Conservation (phyloP, 2,113 vertebrate genomes). For the Sialia sialis region DNA sequence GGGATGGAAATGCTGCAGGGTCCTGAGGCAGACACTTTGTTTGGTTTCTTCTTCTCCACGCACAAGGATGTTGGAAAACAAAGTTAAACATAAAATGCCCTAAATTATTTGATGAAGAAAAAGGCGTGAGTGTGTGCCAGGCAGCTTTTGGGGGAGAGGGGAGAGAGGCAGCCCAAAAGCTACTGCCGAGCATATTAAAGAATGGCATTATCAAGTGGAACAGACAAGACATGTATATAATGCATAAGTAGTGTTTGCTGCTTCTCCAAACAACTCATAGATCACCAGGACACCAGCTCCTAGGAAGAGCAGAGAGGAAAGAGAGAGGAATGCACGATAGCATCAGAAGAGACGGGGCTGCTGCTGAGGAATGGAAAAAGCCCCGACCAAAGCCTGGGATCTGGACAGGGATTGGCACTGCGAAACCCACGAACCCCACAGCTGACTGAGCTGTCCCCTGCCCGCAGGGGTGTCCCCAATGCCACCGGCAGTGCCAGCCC, state of each 20-base stretch:
- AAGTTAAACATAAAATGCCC: constrained; percentile 8
- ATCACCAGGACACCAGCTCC: constrained; percentile 50
- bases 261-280: constrained; percentile 64
- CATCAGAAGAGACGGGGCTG: not conserved
- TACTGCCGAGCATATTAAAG: constrained; percentile 65
- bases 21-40: not conserved
- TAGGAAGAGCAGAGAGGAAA: not conserved
- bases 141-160: not conserved
- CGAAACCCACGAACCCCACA: accelerated
- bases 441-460: not conserved
- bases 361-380: not conserved
- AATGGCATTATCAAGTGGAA: constrained; percentile 67
- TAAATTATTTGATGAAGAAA: constrained; percentile 18
- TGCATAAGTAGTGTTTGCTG: constrained; percentile 16
- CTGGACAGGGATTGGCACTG: accelerated
- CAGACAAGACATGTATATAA: constrained; percentile 67
- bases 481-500: constrained; percentile 25
- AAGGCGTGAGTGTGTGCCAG: not conserved
- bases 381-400: not conserved
- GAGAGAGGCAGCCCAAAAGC: constrained; percentile 47
- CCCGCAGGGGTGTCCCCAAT: not conserved
- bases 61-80: not conserved
- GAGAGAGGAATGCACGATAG: not conserved
- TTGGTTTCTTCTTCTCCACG: not conserved
- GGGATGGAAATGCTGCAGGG: not conserved